These are phyloP conservation scores for Triplophysa siluroides DNA, from an alignment of 2,113 vertebrate genomes.

Conservation along the genomic window DNA sequence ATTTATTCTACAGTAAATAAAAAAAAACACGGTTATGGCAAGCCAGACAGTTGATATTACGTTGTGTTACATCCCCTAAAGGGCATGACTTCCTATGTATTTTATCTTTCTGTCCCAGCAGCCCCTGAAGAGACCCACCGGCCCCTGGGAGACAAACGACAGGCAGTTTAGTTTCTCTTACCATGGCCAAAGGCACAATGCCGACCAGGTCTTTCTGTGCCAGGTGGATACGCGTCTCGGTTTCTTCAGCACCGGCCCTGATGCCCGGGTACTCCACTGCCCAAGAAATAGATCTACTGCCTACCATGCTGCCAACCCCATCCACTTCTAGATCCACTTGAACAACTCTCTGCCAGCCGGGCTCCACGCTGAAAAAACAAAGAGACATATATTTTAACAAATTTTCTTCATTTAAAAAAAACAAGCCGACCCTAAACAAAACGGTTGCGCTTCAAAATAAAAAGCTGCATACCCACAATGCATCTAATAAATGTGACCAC, in stretches of 20 bases:
- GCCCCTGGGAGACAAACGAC: background rate
- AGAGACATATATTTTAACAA: background rate
- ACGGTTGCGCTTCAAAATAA: no score
- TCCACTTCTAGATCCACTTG: slow-evolving; percentile 90
- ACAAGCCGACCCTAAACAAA: background rate
- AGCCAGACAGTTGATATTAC: background rate
- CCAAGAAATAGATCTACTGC: slow-evolving; percentile 90
- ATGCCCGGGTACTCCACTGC: slow-evolving; percentile 90
- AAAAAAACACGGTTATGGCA: background rate
- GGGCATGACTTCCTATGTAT: background rate
- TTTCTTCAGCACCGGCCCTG: slow-evolving; percentile 71
- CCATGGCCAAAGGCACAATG: slow-evolving; percentile 92
- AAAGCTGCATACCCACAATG: background rate
- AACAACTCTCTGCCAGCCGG: slow-evolving; percentile 80
- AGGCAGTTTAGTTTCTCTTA: slow-evolving; percentile 67
- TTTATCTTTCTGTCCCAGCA: slow-evolving; percentile 12
- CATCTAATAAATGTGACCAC: background rate
- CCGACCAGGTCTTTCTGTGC: slow-evolving; percentile 88
- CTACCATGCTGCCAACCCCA: slow-evolving; percentile 81
- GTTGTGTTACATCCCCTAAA: background rate
- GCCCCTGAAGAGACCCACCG: background rate
- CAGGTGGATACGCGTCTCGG: slow-evolving; percentile 85
- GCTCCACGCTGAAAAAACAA: slow-evolving; percentile 73
- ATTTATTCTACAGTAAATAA: background rate
- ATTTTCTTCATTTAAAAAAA: background rate